These are phyloP conservation scores for Liodrosophila aerea DNA, from an alignment of 2,888 invertebrate genomes.

Conservation along the genomic window DNA sequence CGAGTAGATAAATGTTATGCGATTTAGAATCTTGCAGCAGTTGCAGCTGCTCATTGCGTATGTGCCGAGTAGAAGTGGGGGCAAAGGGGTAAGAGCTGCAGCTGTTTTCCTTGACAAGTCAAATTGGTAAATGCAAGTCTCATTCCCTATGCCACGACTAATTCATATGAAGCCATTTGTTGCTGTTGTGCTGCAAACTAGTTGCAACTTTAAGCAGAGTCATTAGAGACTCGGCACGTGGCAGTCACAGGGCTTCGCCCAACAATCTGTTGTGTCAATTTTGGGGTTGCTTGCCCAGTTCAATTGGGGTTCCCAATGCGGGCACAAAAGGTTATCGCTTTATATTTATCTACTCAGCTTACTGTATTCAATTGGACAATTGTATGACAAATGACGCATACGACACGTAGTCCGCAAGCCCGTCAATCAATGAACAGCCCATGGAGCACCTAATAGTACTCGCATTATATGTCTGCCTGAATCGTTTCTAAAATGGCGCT, in stretches of 20 bases:
- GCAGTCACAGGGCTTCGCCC: conserved; percentile 54
- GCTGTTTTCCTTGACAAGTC: conserved; percentile 12
- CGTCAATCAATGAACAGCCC: conserved; percentile 37
- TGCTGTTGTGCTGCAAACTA: conserved; percentile 21
- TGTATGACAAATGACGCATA: conserved; percentile 44
- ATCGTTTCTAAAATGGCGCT: conserved; percentile 73
- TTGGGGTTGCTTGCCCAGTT: conserved; percentile 25
- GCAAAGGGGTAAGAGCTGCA: not conserved
- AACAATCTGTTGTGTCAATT: conserved; percentile 32
- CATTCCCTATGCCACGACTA: conserved; percentile 20
- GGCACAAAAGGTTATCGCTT: conserved; percentile 36
- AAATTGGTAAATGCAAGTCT: conserved; percentile 41
- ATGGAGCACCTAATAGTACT: conserved; percentile 41
- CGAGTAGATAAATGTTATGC: conserved; percentile 15
- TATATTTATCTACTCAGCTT: conserved; percentile 3
- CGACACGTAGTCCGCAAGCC: conserved; percentile 53
- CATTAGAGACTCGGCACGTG: conserved; percentile 63
- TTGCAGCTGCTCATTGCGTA: conserved; percentile 6
- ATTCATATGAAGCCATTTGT: conserved; percentile 8
- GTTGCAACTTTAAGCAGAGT: conserved; percentile 55
- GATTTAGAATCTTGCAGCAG: conserved; percentile 17
- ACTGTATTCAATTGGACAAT: conserved; percentile 9
- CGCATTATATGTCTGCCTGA: conserved; percentile 41
- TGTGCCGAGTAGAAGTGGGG: not conserved
- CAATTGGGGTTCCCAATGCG: conserved; percentile 48